phyloP scores from a whole-genome alignment of 1,140 invertebrate species.

The Agraylea sexmaculata region DNA sequence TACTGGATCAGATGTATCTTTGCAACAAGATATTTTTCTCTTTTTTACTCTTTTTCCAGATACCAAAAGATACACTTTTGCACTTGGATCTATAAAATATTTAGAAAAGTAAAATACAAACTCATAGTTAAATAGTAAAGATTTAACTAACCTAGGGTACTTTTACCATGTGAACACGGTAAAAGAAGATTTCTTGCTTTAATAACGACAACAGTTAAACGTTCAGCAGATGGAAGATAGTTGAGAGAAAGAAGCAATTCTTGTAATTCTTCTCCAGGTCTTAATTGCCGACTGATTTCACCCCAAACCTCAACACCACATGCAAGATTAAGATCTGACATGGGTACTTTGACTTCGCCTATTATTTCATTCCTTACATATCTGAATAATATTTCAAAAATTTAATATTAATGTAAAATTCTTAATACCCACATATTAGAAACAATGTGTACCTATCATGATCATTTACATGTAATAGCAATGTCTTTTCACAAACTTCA shows the following conservation, averaged over 20 bases:
- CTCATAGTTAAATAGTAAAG: neutral
- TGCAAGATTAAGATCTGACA: constrained; percentile 58
- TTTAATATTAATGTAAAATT: neutral
- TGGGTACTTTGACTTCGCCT: constrained; percentile 57
- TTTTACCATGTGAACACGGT: constrained; percentile 48
- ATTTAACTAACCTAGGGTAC: constrained; percentile 41
- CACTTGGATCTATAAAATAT: constrained; percentile 61
- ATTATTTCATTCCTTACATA: constrained; percentile 70
- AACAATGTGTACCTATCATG: constrained; percentile 37
- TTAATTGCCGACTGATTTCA: constrained; percentile 60
- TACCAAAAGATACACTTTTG: constrained; percentile 80
- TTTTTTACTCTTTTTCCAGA: constrained; percentile 75
- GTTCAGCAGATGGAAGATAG: constrained; percentile 75
- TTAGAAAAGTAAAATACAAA: neutral
- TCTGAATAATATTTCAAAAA: constrained; percentile 28
- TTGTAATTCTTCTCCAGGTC: constrained; percentile 66
- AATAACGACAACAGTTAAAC: constrained; percentile 69
- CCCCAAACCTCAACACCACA: constrained; percentile 67
- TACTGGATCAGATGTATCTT: constrained; percentile 77
- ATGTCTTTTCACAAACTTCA: constrained; percentile 59
- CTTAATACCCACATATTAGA: neutral
- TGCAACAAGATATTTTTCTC: constrained; percentile 84
- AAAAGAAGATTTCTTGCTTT: constrained; percentile 69
- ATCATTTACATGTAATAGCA: constrained; percentile 64
- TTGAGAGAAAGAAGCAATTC: constrained; percentile 73